Percentiles rank a stretch among this genome's conserved stretches.
These are phyloP conservation scores for Pachycephus smyrnensis DNA, from an alignment of 2,888 invertebrate genomes.

Conservation along the genomic window DNA sequence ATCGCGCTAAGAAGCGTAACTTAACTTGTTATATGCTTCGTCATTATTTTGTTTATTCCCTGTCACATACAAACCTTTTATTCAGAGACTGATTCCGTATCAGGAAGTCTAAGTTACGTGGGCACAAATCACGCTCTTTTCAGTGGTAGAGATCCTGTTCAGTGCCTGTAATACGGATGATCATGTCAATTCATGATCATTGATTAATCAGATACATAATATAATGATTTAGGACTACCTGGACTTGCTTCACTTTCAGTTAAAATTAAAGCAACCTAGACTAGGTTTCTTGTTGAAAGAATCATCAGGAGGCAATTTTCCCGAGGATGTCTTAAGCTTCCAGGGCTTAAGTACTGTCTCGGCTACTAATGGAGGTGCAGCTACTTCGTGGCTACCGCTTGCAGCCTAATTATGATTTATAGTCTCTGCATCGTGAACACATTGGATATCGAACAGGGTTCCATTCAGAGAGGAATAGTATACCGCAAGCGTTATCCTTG, in stretches of 20 bases:
- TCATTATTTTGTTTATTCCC: slow-evolving; percentile 61
- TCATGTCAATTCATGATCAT: neutral
- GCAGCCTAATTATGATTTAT: slow-evolving; percentile 63
- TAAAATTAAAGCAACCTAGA: neutral
- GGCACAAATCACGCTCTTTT: slow-evolving; percentile 45
- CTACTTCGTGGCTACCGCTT: slow-evolving; percentile 55
- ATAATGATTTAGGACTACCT: neutral
- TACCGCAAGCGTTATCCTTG: neutral
- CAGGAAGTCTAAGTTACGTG: slow-evolving; percentile 43
- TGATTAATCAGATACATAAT: neutral
- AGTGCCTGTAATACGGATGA: neutral
- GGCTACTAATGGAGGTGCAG: slow-evolving; percentile 58
- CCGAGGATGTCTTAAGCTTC: slow-evolving; percentile 46
- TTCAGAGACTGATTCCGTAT: slow-evolving; percentile 38
- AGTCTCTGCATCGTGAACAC: slow-evolving; percentile 48
- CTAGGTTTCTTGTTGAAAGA: neutral
- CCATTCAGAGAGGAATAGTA: neutral
- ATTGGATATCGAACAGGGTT: slow-evolving; percentile 41
- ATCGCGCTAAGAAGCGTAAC: slow-evolving; percentile 12
- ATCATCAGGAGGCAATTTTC: neutral
- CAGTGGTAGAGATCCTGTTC: slow-evolving; percentile 21
- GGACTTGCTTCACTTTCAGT: neutral
- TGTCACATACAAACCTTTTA: slow-evolving; percentile 44
- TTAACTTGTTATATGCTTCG: slow-evolving; percentile 48
- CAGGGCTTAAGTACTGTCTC: slow-evolving; percentile 50